Conservation (phyloP, 2,113 vertebrate species). For the Caranx ignobilis region DNA sequence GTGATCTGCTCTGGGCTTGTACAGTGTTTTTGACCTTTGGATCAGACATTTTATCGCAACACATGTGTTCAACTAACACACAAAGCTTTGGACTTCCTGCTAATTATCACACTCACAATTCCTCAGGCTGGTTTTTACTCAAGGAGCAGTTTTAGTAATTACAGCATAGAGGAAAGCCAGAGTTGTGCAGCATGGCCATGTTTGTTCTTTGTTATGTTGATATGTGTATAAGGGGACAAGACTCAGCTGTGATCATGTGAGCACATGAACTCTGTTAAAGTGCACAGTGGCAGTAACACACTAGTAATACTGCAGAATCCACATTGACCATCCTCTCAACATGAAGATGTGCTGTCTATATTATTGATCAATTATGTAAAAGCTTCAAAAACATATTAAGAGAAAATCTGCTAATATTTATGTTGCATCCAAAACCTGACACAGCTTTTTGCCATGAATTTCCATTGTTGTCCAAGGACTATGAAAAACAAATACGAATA, state of each 20-base stretch:
- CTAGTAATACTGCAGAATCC: conserved; percentile 3
- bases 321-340: neutral
- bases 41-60: conserved; percentile 39
- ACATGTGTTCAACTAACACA: conserved; percentile 18
- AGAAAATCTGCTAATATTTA: neutral
- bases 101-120: neutral
- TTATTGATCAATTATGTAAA: too few species aligned
- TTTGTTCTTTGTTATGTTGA: neutral
- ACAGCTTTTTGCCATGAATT: too few species aligned
- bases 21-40: conserved; percentile 54
- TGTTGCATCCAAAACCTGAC: too few species aligned
- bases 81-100: neutral
- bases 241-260: neutral
- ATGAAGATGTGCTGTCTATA: neutral
- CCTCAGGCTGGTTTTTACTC: neutral
- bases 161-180: neutral
- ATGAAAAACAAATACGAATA: neutral
- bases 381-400: neutral
- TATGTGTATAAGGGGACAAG: neutral
- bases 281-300: neutral
- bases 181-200: neutral
- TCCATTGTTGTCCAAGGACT: too few species aligned
- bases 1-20: conserved; percentile 30
- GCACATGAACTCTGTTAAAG: neutral
- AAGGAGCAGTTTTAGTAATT: neutral